Conservation (phyloP, 2,113 vertebrate species). For the Paralichthys olivaceus region DNA sequence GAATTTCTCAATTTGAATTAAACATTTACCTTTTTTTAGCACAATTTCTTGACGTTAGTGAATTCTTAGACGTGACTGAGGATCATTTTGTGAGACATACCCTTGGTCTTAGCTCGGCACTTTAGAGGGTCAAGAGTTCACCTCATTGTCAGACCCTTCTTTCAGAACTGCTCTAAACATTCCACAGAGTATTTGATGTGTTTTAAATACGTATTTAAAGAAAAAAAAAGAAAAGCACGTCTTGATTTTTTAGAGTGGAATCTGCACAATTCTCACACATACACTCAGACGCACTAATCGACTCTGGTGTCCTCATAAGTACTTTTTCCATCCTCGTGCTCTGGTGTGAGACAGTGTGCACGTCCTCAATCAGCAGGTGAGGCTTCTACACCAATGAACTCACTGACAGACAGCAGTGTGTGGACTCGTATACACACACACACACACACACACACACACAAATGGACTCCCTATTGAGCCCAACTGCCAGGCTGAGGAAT, state of each 20-base stretch:
- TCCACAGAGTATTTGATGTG: not conserved
- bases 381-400: conserved; percentile 31
- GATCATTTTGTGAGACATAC: conserved; percentile 1
- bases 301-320: not conserved
- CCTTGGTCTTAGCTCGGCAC: not conserved
- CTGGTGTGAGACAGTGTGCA: conserved; percentile 12
- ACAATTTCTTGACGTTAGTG: not conserved
- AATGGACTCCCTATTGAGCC: conserved; percentile 32
- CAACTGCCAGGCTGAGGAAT: conserved; percentile 66
- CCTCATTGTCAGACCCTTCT: not conserved
- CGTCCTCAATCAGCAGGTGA: conserved; percentile 53
- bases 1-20: conserved; percentile 12
- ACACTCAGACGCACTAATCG: not conserved
- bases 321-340: conserved; percentile 6
- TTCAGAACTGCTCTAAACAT: not conserved
- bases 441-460: conserved; percentile 9
- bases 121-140: conserved; percentile 42
- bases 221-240: no score
- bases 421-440: conserved; percentile 14
- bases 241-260: no score
- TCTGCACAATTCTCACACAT: not conserved
- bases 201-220: conserved; percentile 3
- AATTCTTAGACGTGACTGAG: conserved; percentile 3
- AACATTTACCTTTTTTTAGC: conserved; percentile 30
- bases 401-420: conserved; percentile 32